Evolutionary conservation across 2,797 vertebrate species (phyloP), one percentile per base, ranked within the genome.

Genomic region (Coregonus sp.): DNA sequence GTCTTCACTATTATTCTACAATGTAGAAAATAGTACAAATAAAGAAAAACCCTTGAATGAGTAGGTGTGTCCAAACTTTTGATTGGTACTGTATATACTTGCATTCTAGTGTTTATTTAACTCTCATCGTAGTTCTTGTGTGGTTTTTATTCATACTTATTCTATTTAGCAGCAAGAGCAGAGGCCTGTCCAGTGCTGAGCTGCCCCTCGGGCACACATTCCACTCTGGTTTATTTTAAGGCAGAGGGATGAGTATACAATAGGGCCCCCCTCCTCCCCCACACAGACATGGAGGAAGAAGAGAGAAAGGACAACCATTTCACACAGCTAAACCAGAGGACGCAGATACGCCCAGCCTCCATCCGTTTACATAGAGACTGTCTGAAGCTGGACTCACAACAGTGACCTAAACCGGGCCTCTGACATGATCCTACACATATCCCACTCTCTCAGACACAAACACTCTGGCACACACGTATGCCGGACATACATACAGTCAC

Each of bases 211-310:
- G 85, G 87, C 85, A 78, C 66, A 66, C 92, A 94, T 94, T 94
- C 92, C 91, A 88, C 89, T 81, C 80, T 74, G 82, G 91, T 90
- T 91, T 91, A 93, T 91, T 93, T 94, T 91, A 93, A 90, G 91
- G 89, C 79, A 81, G 89, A 89, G 76, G 47, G 88, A 86, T 90
- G 92, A 87, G 86, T 74, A 73, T 82, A 86, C 51, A 78, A 77
- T 52, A 80, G 47, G 70, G 74, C 79, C 59, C 7, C 3, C 75
- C 78, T 75, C 74, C 80, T 56, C 75, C 76, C 69, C 77, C 67
- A 63, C 40, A 63, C 12, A 61, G 40, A 47, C 9, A 50, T 65
- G 74, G 77, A 79, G 61, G 61, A 29, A 66, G 12, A 33, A 33
- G 29, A 66, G 63, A 33, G 12, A 66, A 20, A 33, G 31, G 12